These are phyloP conservation scores for Semnopithecus entellus DNA, from an alignment of 2,113 vertebrate genomes.

Conservation along the genomic window DNA sequence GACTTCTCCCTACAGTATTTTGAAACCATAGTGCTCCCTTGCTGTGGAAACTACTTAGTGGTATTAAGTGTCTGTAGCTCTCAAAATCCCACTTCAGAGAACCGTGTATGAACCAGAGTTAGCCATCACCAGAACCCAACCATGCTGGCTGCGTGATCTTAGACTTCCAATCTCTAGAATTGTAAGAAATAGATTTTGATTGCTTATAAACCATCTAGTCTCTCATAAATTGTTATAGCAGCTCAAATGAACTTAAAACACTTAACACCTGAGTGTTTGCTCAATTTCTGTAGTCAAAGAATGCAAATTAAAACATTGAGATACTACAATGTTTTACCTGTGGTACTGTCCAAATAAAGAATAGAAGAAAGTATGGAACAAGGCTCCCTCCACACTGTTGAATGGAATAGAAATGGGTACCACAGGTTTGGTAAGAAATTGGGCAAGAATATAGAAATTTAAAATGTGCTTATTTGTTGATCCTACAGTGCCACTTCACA, in stretches of 20 bases:
- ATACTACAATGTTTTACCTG: neutral
- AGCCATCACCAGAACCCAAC: too few species aligned
- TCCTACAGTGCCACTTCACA: neutral
- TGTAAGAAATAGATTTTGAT: neutral
- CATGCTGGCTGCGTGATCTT: neutral
- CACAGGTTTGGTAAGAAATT: neutral
- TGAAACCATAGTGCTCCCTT: neutral
- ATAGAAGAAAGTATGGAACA: neutral
- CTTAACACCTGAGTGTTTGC: neutral
- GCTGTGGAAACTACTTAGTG: neutral
- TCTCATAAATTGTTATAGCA: neutral
- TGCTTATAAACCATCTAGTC: neutral
- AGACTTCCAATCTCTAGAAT: neutral
- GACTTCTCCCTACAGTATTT: neutral
- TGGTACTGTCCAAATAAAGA: neutral
- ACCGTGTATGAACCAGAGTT: neutral
- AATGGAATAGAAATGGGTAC: neutral
- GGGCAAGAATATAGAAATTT: neutral
- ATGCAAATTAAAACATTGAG: neutral
- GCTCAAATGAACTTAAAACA: neutral
- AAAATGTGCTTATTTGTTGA: neutral
- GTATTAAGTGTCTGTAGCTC: neutral
- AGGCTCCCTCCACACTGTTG: neutral
- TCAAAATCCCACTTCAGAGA: neutral
- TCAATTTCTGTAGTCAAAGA: slow-evolving; percentile 7